These are phyloP conservation scores for human DNA, from an alignment of 2,113 vertebrate species.

Conservation along the genomic window DNA sequence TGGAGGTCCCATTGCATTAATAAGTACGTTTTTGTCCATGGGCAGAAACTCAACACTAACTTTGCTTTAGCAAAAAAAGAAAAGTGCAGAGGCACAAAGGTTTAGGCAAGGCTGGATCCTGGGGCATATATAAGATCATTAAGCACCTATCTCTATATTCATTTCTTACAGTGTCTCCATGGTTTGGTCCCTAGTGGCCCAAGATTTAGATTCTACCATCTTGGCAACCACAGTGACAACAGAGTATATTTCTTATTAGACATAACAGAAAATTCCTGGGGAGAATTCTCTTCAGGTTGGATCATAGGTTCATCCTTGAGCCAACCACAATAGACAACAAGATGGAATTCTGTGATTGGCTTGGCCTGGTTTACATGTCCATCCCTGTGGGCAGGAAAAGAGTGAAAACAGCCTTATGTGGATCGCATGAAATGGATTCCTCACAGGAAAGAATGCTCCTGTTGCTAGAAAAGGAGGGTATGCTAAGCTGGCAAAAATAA, in stretches of 20 bases:
- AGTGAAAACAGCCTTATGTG: not conserved
- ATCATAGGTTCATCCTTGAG: not conserved
- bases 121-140: not conserved
- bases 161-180: not conserved
- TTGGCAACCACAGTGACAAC: not conserved
- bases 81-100: not conserved
- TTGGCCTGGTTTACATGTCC: not conserved
- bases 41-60: not conserved
- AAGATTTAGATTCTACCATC: not conserved
- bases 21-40: not conserved
- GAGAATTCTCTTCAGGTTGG: not conserved
- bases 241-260: not conserved
- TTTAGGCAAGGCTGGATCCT: not conserved
- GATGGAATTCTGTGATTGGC: not conserved
- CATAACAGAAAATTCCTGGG: not conserved
- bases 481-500: not conserved
- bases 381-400: not conserved
- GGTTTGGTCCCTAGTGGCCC: not conserved
- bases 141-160: not conserved
- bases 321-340: not conserved
- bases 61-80: not conserved
- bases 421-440: not conserved
- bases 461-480: not conserved
- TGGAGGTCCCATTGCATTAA: not conserved
- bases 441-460: not conserved